A percentile compares a stretch with the other conserved stretches of the same genome.
Conservation (phyloP, 1,140 invertebrate species). For the Pararge aegeria region DNA sequence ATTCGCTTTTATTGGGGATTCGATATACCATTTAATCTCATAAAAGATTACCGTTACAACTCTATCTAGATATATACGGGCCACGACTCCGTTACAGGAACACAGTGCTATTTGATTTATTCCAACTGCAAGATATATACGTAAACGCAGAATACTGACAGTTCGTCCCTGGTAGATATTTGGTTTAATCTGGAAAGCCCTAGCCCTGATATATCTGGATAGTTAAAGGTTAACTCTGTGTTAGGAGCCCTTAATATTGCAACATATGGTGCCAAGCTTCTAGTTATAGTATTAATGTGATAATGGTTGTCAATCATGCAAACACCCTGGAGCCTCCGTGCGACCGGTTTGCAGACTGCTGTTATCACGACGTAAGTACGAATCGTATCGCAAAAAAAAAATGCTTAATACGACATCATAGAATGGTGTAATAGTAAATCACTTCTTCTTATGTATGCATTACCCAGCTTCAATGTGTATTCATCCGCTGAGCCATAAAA, state of each 20-base stretch:
- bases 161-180: too few relatives aligned
- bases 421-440: slow-evolving; percentile 67
- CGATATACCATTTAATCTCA: too few relatives aligned
- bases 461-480: slow-evolving; percentile 61
- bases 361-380: slow-evolving; percentile 70
- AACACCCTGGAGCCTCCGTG: slow-evolving; percentile 61
- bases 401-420: slow-evolving; percentile 65
- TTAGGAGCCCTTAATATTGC: slow-evolving; percentile 48
- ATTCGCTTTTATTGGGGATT: too few relatives aligned
- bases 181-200: too few relatives aligned
- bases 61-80: not conserved
- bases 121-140: too few relatives aligned
- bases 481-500: slow-evolving; percentile 25
- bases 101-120: too few relatives aligned
- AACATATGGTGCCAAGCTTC: slow-evolving; percentile 60
- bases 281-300: slow-evolving; percentile 75
- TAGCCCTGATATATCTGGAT: not conserved
- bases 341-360: slow-evolving; percentile 64
- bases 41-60: too few relatives aligned
- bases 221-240: slow-evolving; percentile 13
- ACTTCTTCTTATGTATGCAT: slow-evolving; percentile 69
- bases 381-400: slow-evolving; percentile 64
- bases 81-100: too few relatives aligned
- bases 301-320: slow-evolving; percentile 78
- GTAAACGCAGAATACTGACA: too few relatives aligned